Conservation (phyloP, 23 tunicate species). For the Phallusia fumigata region DNA sequence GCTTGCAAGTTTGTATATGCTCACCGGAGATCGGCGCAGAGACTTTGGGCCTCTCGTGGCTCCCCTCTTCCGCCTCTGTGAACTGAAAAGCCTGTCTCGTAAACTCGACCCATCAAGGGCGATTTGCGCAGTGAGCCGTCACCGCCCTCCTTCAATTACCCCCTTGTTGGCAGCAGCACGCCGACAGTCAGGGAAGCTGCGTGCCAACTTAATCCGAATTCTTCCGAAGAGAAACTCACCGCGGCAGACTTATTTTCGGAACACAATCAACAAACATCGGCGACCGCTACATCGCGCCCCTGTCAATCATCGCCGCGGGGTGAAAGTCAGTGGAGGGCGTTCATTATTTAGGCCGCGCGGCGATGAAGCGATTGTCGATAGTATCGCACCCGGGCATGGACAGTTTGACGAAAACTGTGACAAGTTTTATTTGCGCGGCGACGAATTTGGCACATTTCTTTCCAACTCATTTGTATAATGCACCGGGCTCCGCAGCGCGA, state of each 20-base stretch:
- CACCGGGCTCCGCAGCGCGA: neutral
- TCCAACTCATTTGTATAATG: slow-evolving; percentile 1
- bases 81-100: too few relatives aligned
- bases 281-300: slow-evolving; percentile 5
- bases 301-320: slow-evolving; percentile 12
- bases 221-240: neutral
- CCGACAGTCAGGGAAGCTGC: neutral
- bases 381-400: neutral
- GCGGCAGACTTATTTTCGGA: neutral
- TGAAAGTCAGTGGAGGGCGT: slow-evolving; percentile 1
- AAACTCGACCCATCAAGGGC: too few relatives aligned
- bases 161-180: neutral
- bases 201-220: neutral
- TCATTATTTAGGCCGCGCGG: neutral
- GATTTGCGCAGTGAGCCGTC: too few relatives aligned
- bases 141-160: neutral
- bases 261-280: slow-evolving; percentile 1
- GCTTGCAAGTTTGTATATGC: slow-evolving; percentile 11
- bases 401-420: slow-evolving; percentile 9
- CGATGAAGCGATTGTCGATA: slow-evolving; percentile 5
- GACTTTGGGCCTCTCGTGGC: neutral
- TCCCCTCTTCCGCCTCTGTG: neutral
- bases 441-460: neutral
- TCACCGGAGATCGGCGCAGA: neutral
- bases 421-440: neutral